phyloP scores from a whole-genome alignment of 2,113 vertebrate species.

The Pomatorhinus ruficollis region DNA sequence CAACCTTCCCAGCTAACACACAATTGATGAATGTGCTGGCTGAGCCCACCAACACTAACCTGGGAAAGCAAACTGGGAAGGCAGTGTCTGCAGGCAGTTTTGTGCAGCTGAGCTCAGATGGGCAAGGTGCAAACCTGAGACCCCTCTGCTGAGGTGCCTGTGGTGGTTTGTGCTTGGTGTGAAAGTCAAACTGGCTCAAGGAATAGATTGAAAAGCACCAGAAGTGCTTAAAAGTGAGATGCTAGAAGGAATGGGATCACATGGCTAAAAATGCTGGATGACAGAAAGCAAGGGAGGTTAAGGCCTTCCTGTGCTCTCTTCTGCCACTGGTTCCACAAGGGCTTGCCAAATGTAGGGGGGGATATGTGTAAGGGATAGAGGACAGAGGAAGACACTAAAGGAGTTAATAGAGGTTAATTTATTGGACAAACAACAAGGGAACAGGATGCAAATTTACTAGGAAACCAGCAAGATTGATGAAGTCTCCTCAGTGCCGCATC shows the following conservation, averaged over 20 bases:
- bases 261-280: neutral
- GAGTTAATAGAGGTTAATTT: neutral
- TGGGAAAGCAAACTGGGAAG: rapidly evolving
- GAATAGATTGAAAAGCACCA: neutral
- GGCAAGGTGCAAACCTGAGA: neutral
- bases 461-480: neutral
- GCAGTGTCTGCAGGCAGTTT: neutral
- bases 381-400: neutral
- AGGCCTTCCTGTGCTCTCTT: neutral
- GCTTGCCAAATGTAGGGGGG: rapidly evolving
- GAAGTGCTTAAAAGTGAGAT: neutral
- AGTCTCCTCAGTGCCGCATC: neutral
- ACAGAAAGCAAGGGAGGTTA: neutral
- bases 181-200: neutral
- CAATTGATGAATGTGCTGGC: neutral
- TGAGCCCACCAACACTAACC: neutral
- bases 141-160: neutral
- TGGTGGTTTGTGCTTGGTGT: neutral
- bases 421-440: neutral
- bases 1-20: neutral
- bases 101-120: neutral
- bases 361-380: neutral
- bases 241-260: neutral
- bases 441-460: neutral
- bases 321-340: neutral